Base-by-base conservation (phyloP, 2,888 invertebrate species). In the Pseudanteris insignis region DNA sequence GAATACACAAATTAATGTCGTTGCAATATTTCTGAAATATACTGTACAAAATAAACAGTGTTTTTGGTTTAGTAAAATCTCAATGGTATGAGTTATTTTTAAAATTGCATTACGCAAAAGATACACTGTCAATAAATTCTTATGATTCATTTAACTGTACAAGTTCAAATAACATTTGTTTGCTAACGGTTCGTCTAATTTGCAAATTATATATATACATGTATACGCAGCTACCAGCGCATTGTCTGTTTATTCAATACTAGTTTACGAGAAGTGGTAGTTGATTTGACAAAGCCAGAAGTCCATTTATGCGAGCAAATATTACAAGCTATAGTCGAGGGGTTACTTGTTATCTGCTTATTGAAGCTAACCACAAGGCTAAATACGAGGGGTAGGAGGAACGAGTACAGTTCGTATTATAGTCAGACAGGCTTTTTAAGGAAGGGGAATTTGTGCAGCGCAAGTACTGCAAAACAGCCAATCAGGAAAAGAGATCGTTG, bases 351-450 rank as follows among this genome's bases (percentile, higher is more conserved):
- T 79, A 79, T 78, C 77, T 76, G 77, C 77, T 79, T 77, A 78
- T 79, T 79, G 79, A 79, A 79, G 79, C 75, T 79, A 79, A 79
- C 78, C 77, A 77, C 78, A 76, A 73, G 74, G 77, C 78, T 78
- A 79, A 79, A 78, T 78, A 73, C 69, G 70, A 69, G 59, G 50
- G 57, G 58, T 29, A 51, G 40, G 50, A 43, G 41, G 65, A 58
- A 61, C 44, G 63, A 62, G 59, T 51, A 50, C 54, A 21, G 29
- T n/a, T n/a, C n/a, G n/a, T 38, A 41, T 55, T 50, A 61, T 36
- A 54, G 61, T 43, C 44, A 47, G 59, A 55, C 51, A 63, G 67
- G 62, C 66, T 66, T 67, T 66, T 68, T 58, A 62, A 66, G 50
- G 43, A 36, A 40, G 37, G 50, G 61, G 53, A 14, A 54, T 25